A percentile compares a stretch with the other conserved stretches of the same genome.
These are phyloP conservation scores for Aphis craccivora DNA, from an alignment of 1,140 invertebrate species.

Conservation along the genomic window DNA sequence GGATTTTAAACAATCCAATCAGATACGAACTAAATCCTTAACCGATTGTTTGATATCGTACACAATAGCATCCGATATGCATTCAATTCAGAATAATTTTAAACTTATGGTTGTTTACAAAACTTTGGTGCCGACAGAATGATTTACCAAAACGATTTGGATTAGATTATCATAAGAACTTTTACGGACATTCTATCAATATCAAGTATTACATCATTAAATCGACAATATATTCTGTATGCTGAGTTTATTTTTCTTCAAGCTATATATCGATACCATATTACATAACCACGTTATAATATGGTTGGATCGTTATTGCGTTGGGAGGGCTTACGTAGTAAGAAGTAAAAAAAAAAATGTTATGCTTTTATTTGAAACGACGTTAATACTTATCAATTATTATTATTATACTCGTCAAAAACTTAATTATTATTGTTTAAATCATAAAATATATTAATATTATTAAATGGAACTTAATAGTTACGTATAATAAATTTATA, in stretches of 20 bases:
- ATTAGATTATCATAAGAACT: not conserved
- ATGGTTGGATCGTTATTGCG: not conserved
- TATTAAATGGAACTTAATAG: not conserved
- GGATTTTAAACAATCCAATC: slow-evolving; percentile 35
- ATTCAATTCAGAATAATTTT: slow-evolving; percentile 20
- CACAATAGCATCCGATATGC: slow-evolving; percentile 13
- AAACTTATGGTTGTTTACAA: slow-evolving; percentile 17
- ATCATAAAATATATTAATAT: not conserved
- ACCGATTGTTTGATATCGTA: slow-evolving; percentile 20
- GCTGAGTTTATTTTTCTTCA: not conserved
- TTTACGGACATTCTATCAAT: not conserved
- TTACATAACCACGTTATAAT: not conserved
- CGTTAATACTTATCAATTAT: not conserved
- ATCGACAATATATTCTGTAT: not conserved
- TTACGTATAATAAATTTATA: not conserved
- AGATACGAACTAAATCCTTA: slow-evolving; percentile 30
- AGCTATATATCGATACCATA: not conserved
- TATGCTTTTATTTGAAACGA: not conserved
- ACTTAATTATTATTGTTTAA: slow-evolving; percentile 11
- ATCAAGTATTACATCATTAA: not conserved
- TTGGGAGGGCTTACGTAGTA: not conserved
- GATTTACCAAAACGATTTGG: slow-evolving; percentile 12
- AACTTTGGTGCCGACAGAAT: slow-evolving; percentile 22
- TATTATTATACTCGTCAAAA: not conserved
- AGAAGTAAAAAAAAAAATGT: not conserved